Conservation (phyloP, 92 coral and sea anemone species). For the Porites rus region DNA sequence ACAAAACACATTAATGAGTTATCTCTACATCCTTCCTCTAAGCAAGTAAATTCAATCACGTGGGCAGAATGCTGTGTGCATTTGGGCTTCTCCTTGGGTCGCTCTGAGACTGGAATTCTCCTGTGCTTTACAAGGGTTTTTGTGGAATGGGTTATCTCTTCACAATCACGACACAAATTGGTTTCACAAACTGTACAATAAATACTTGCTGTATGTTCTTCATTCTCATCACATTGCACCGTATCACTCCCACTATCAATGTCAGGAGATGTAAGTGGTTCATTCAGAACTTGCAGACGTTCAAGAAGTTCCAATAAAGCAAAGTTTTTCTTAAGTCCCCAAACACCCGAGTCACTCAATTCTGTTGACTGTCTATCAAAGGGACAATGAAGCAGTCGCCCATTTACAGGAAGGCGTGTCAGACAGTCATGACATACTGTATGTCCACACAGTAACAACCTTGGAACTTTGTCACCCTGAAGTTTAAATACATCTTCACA, state of each 20-base stretch:
- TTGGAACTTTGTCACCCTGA: conserved; percentile 99
- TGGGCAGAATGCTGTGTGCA: conserved; percentile 90
- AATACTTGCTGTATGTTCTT: conserved; percentile 87
- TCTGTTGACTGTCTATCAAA: conserved; percentile 97
- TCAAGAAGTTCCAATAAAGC: conserved; percentile 94
- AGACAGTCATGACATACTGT: conserved; percentile 98
- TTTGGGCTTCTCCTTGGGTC: conserved; percentile 91
- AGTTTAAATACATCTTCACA: conserved; percentile 97
- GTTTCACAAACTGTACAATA: conserved; percentile 95
- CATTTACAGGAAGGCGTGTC: conserved; percentile 88
- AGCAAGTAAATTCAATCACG: conserved; percentile 95
- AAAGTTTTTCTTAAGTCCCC: conserved; percentile 99
- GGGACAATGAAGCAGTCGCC: conserved; percentile 87
- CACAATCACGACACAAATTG: conserved; percentile 83
- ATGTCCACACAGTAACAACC: conserved; percentile 95
- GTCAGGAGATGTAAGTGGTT: conserved; percentile 75
- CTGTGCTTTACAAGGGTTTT: conserved; percentile 93
- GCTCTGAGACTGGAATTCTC: conserved; percentile 93
- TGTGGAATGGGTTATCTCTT: conserved; percentile 93
- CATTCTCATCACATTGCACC: conserved; percentile 97
- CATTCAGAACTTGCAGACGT: conserved; percentile 77
- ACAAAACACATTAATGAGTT: conserved; percentile 96
- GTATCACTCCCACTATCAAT: conserved; percentile 73
- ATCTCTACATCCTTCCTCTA: conserved; percentile 91
- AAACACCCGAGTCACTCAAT: conserved; percentile 97